A percentile compares a stretch with the other conserved stretches of the same genome.
Conservation (phyloP, 2,797 vertebrate species). For the Zonotrichia albicollis region DNA sequence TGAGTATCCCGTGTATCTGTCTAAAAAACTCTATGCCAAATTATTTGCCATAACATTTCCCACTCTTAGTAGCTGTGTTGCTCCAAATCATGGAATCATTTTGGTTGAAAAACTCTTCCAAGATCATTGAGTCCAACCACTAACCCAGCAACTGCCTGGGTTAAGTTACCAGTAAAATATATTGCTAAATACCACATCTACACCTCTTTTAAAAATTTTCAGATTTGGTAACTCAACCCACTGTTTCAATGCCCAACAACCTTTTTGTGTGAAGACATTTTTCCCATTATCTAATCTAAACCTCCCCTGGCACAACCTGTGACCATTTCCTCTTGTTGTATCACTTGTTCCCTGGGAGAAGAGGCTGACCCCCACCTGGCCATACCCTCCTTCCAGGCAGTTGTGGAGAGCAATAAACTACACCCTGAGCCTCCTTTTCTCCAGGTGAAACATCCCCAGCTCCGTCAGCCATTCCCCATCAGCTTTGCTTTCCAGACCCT, state of each 20-base stretch:
- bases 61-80: neutral
- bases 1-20: neutral
- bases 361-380: neutral
- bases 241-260: no score
- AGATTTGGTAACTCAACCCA: neutral
- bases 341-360: neutral
- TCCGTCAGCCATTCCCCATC: rapidly evolving
- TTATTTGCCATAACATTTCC: neutral
- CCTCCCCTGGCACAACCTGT: neutral
- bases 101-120: neutral
- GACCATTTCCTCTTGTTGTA: neutral
- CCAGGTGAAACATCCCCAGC: rapidly evolving
- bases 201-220: neutral
- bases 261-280: neutral
- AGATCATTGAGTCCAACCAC: neutral
- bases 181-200: neutral
- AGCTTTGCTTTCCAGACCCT: rapidly evolving
- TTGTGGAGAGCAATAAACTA: neutral
- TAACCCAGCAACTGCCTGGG: neutral
- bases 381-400: neutral
- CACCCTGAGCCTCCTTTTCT: neutral
- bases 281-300: neutral
- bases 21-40: neutral
- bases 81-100: neutral
- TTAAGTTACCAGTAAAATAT: neutral